Evolutionary conservation across 2,113 vertebrate species (phyloP).

Genomic region (Bombycilla garrulus): DNA sequence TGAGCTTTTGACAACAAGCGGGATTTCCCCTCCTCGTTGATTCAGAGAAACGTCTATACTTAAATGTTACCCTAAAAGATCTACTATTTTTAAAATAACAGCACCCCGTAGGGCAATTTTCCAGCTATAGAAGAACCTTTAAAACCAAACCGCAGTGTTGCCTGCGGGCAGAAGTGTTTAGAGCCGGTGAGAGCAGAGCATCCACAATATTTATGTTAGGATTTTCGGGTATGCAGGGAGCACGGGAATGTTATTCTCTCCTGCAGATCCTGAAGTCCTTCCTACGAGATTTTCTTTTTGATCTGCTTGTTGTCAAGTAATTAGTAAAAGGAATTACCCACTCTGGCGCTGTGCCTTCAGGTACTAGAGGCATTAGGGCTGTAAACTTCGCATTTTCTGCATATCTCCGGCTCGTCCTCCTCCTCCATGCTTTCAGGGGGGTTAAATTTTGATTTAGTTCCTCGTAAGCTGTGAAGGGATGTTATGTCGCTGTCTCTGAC

Average conservation of each 20-base stretch:
- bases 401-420: neutral
- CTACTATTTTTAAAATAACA: neutral
- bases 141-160: neutral
- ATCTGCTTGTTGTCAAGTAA: neutral
- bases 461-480: neutral
- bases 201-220: neutral
- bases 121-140: neutral
- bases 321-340: neutral
- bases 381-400: neutral
- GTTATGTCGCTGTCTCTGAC: neutral
- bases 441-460: neutral
- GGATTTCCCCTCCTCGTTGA: neutral
- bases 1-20: neutral
- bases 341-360: neutral
- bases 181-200: neutral
- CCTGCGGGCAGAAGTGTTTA: neutral
- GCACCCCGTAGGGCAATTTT: neutral
- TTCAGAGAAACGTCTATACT: neutral
- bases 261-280: neutral
- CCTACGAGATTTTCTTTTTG: neutral
- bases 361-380: neutral
- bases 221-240: neutral
- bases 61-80: neutral
- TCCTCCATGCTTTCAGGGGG: accelerated
- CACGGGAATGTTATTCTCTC: neutral